Percentiles rank a stretch among this genome's conserved stretches.
Evolutionary conservation across 2,888 invertebrate genomes (phyloP).

Genomic region (Mythimna loreyi): DNA sequence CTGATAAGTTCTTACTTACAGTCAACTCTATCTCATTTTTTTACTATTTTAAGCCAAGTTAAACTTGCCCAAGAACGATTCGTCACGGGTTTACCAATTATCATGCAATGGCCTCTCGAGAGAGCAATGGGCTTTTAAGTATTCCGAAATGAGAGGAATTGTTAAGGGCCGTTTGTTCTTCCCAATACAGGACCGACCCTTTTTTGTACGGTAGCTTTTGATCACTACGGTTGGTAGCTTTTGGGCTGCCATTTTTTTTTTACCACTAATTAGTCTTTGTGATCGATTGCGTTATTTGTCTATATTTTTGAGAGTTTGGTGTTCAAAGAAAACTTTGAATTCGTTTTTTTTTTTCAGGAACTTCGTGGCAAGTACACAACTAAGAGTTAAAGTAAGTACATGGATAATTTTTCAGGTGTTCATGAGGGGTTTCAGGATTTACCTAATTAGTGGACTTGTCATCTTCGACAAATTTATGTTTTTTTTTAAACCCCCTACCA

Average conservation of each 20-base stretch:
- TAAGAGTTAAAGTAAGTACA: not conserved
- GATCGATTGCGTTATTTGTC: not conserved
- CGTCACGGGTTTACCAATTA: slow-evolving; percentile 34
- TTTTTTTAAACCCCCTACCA: not conserved
- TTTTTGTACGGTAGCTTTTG: slow-evolving; percentile 23
- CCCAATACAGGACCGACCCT: slow-evolving; percentile 8
- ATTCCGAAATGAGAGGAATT: slow-evolving; percentile 32
- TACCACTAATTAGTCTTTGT: slow-evolving; percentile 7
- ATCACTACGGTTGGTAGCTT: slow-evolving; percentile 5
- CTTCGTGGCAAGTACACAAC: not conserved
- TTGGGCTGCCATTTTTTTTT: not conserved
- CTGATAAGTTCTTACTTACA: not conserved
- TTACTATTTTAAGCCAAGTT: not conserved
- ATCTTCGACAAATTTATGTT: no score
- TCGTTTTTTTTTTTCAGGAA: slow-evolving; percentile 11
- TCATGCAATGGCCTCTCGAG: slow-evolving; percentile 22
- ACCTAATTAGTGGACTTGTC: not conserved
- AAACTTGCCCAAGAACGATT: slow-evolving; percentile 11
- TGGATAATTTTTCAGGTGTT: not conserved
- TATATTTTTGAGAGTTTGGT: not conserved
- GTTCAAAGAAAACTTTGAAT: not conserved
- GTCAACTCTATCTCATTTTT: not conserved
- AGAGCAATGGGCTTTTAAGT: slow-evolving; percentile 34
- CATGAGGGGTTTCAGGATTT: no score
- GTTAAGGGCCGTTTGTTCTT: slow-evolving; percentile 30